phyloP scores from a whole-genome alignment of 1,140 invertebrate species.

The Steinernema khuongi region DNA sequence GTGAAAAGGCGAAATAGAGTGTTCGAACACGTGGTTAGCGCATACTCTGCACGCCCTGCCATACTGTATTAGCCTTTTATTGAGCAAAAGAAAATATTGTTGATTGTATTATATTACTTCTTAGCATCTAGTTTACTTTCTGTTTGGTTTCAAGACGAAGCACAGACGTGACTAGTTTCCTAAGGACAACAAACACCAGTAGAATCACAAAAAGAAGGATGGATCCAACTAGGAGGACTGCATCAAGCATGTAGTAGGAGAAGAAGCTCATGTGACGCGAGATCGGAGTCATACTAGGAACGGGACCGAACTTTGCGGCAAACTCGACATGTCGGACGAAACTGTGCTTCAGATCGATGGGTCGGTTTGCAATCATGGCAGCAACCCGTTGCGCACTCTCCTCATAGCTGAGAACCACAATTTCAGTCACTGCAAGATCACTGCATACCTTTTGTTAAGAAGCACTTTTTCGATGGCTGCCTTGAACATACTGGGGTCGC shows the following conservation, averaged over 20 bases:
- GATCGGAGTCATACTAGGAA: not conserved
- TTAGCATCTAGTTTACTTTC: not conserved
- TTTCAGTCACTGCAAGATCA: not conserved
- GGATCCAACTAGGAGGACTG: not conserved
- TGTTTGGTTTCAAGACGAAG: not conserved
- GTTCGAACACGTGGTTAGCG: too few species aligned
- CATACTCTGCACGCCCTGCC: too few species aligned
- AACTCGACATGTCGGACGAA: not conserved
- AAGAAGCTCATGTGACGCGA: not conserved
- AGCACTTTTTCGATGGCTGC: not conserved
- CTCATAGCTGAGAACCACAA: not conserved
- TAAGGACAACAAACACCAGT: not conserved
- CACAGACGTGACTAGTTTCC: too few species aligned
- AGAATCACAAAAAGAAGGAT: not conserved
- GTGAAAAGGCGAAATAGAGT: too few species aligned
- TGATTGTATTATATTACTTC: too few species aligned
- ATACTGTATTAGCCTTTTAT: too few species aligned
- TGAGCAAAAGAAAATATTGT: too few species aligned
- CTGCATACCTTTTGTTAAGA: not conserved
- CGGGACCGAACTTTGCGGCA: not conserved
- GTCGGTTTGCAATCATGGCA: not conserved
- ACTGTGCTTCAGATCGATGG: not conserved
- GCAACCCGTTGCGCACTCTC: not conserved
- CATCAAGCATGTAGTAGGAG: constrained; percentile 1
- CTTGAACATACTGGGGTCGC: not conserved